Conservation (phyloP, 2,888 invertebrate genomes). For the Tigriopus californicus region DNA sequence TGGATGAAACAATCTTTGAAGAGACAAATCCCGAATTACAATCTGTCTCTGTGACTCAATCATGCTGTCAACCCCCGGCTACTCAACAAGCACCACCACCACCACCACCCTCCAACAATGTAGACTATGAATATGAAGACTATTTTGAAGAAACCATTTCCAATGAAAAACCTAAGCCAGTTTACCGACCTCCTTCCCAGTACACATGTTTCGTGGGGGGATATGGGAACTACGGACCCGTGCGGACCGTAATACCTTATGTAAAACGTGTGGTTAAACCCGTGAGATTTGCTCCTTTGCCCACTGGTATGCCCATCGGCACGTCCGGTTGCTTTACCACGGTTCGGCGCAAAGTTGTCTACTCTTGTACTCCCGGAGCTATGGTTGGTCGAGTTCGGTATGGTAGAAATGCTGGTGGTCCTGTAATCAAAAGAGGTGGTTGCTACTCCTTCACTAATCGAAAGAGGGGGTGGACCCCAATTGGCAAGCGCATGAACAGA, state of each 20-base stretch:
- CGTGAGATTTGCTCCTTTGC: not conserved
- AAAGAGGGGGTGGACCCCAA: not conserved
- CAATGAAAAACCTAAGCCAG: not conserved
- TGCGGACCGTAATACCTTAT: not conserved
- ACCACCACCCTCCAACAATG: not conserved
- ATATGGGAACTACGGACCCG: constrained; percentile 3
- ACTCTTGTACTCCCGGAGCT: constrained; percentile 7
- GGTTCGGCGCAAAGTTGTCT: not conserved
- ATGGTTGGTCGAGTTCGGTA: not conserved
- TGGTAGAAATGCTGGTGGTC: not conserved
- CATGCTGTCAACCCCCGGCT: no score
- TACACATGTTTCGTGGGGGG: constrained; percentile 6
- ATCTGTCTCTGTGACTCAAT: no score
- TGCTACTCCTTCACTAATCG: not conserved
- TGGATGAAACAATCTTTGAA: no score
- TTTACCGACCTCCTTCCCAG: no score
- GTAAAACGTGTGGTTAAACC: not conserved
- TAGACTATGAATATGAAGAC: not conserved
- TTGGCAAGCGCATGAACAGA: not conserved
- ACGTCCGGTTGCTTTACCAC: not conserved
- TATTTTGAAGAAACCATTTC: not conserved
- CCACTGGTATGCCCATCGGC: not conserved
- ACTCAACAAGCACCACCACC: no score
- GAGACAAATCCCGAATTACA: no score
- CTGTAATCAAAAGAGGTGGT: not conserved